These are phyloP conservation scores for Tympanuchus pallidicinctus DNA, from an alignment of 2,113 vertebrate genomes.

Conservation along the genomic window DNA sequence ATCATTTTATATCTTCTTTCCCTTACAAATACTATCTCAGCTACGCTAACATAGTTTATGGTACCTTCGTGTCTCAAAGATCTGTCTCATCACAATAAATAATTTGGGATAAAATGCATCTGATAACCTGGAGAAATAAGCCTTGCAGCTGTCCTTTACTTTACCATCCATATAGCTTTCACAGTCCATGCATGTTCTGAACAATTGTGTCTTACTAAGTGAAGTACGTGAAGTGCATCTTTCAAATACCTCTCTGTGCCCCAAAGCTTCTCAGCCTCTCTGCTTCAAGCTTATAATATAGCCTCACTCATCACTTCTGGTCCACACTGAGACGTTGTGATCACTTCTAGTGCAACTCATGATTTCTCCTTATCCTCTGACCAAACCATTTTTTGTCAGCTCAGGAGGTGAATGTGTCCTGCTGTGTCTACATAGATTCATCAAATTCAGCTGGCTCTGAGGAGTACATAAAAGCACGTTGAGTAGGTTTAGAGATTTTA, in stretches of 20 bases:
- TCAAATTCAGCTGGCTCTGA: neutral
- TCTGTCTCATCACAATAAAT: neutral
- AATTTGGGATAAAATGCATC: neutral
- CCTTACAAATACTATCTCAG: neutral
- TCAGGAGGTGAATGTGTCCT: neutral
- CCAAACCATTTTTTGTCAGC: neutral
- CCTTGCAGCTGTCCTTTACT: neutral
- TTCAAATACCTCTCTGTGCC: neutral
- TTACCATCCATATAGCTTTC: neutral
- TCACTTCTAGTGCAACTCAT: neutral
- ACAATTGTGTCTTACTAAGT: neutral
- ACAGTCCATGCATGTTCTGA: neutral
- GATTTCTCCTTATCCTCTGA: neutral
- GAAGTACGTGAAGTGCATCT: neutral
- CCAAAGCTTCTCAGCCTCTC: neutral
- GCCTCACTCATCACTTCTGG: neutral
- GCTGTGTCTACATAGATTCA: neutral
- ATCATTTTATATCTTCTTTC: neutral
- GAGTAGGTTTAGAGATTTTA: neutral
- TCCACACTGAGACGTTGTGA: neutral
- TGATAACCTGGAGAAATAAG: neutral
- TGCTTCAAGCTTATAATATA: neutral
- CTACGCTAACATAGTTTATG: neutral
- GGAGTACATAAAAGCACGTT: neutral
- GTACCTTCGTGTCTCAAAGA: neutral